phyloP scores from a whole-genome alignment of 92 coral and sea anemone species.

The Paragorgia papillata region DNA sequence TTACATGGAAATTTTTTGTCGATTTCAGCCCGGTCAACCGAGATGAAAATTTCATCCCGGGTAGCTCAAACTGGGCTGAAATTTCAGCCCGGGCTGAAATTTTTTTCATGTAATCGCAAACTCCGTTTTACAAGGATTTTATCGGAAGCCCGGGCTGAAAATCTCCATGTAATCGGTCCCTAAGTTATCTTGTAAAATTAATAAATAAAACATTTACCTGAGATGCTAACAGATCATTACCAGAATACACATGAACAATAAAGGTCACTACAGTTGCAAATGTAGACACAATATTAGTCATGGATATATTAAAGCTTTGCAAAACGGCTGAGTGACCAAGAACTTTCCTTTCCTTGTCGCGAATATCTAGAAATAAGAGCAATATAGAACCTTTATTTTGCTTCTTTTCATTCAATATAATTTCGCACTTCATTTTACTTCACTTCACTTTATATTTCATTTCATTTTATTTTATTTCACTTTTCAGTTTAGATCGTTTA shows the following conservation, averaged over 20 bases:
- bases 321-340: conserved; percentile 69
- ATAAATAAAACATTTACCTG: conserved; percentile 42
- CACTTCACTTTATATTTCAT: background rate
- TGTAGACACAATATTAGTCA: conserved; percentile 77
- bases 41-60: too few species aligned
- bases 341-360: conserved; percentile 70
- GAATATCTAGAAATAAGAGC: conserved; percentile 55
- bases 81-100: too few species aligned
- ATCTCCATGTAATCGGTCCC: too few species aligned
- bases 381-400: background rate
- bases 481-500: too few species aligned
- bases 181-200: too few species aligned
- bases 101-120: too few species aligned
- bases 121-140: too few species aligned
- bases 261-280: conserved; percentile 80
- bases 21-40: too few species aligned
- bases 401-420: background rate
- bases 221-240: conserved; percentile 66
- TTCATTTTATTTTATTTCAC: background rate
- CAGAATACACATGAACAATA: conserved; percentile 77
- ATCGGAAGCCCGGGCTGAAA: too few species aligned
- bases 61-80: too few species aligned
- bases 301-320: conserved; percentile 77
- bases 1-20: too few species aligned
- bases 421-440: background rate